Conservation (phyloP, 1,140 invertebrate species). For the Papilio xuthus region DNA sequence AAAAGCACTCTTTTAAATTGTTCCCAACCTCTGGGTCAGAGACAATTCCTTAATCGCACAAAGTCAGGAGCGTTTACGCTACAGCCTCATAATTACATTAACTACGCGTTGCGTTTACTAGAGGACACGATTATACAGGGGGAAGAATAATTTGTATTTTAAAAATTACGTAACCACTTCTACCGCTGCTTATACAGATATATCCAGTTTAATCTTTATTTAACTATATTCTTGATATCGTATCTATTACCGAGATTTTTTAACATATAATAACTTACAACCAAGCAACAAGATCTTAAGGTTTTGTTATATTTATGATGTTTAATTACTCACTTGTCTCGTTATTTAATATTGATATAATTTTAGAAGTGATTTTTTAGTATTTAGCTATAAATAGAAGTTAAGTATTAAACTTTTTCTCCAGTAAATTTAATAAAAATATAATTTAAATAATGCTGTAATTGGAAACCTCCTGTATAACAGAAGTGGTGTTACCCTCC, state of each 20-base stretch:
- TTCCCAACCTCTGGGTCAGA: slow-evolving; percentile 56
- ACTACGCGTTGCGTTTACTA: slow-evolving; percentile 72
- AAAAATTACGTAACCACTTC: background rate
- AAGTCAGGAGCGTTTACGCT: slow-evolving; percentile 76
- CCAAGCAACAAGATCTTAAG: too few species aligned
- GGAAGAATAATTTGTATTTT: slow-evolving; percentile 41
- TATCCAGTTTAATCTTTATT: too few species aligned
- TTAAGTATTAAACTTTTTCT: background rate
- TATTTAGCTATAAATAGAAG: too few species aligned
- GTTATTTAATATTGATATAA: too few species aligned
- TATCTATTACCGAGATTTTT: too few species aligned
- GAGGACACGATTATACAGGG: slow-evolving; percentile 58
- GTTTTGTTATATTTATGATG: too few species aligned
- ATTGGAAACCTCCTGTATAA: slow-evolving; percentile 56
- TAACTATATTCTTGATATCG: too few species aligned
- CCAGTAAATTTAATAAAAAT: background rate
- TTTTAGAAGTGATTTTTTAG: too few species aligned
- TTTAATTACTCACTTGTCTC: too few species aligned
- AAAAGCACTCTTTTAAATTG: slow-evolving; percentile 51
- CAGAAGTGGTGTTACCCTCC: slow-evolving; percentile 51
- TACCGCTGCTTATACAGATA: background rate
- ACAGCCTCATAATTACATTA: slow-evolving; percentile 80
- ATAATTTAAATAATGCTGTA: background rate
- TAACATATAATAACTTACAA: too few species aligned
- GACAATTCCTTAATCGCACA: slow-evolving; percentile 76